These are phyloP conservation scores for Myiothlypis coronata DNA, from an alignment of 2,797 vertebrate genomes.

Conservation along the genomic window DNA sequence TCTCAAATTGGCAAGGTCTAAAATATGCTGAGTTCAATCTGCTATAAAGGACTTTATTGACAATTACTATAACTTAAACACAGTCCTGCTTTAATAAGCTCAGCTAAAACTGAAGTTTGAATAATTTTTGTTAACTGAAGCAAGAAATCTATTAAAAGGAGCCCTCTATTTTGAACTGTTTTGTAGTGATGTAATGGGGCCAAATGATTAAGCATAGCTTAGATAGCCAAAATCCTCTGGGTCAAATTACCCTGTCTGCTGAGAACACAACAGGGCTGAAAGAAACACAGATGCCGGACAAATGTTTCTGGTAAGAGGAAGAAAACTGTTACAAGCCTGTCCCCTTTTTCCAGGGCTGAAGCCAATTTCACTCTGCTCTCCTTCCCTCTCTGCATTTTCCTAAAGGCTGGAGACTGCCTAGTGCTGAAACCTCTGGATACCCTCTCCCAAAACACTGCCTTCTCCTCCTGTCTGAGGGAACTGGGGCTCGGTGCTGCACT, in stretches of 20 bases:
- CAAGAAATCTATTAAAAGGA: conserved; percentile 37
- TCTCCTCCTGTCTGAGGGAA: not conserved
- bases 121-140: conserved; percentile 40
- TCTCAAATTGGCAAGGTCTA: conserved; percentile 56
- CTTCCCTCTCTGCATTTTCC: not conserved
- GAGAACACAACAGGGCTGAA: conserved; percentile 13
- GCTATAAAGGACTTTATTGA: conserved; percentile 61
- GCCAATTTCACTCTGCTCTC: not conserved
- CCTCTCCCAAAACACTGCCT: not conserved
- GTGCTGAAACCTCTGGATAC: not conserved
- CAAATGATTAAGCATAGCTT: conserved; percentile 24
- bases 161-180: conserved; percentile 11
- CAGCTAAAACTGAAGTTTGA: conserved; percentile 28
- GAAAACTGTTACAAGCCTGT: not conserved
- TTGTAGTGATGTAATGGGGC: conserved; percentile 1
- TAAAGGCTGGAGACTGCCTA: not conserved
- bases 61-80: conserved; percentile 55
- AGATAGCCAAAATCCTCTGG: conserved; percentile 40
- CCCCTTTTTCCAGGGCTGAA: not conserved
- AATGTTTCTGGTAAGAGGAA: conserved; percentile 22
- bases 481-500: not conserved
- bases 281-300: not conserved
- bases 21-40: conserved; percentile 52
- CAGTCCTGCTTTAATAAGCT: conserved; percentile 29
- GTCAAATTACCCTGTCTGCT: conserved; percentile 40